Evolutionary conservation across 2,113 vertebrate genomes (phyloP).

Genomic region (Gopherus flavomarginatus): DNA sequence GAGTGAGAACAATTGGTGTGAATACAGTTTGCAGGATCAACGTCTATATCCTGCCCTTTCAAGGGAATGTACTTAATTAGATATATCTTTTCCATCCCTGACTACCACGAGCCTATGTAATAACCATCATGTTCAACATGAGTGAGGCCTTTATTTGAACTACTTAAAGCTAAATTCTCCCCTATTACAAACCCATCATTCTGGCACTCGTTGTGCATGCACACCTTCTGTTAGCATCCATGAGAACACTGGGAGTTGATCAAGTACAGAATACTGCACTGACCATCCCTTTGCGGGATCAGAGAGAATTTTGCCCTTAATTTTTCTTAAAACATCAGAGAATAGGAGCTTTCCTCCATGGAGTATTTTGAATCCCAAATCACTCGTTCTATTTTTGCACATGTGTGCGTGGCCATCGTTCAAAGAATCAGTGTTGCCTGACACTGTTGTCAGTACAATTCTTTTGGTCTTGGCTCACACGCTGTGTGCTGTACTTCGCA

Average conservation of each 20-base stretch:
- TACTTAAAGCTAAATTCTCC: background rate
- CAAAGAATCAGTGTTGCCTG: background rate
- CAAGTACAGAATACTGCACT: rapidly evolving
- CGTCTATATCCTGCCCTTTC: rapidly evolving
- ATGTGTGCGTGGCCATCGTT: background rate
- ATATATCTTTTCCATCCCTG: background rate
- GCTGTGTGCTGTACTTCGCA: background rate
- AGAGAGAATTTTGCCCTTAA: background rate
- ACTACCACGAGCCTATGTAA: rapidly evolving
- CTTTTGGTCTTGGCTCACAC: background rate
- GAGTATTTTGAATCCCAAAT: background rate
- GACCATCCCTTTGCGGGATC: rapidly evolving
- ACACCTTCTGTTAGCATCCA: background rate
- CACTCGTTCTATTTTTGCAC: background rate
- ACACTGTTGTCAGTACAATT: background rate
- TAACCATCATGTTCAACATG: background rate
- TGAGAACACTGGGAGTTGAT: background rate
- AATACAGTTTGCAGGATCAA: background rate
- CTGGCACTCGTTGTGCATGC: background rate
- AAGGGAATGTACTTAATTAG: background rate
- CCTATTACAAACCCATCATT: rapidly evolving
- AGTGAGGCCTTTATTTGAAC: background rate
- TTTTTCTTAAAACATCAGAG: background rate
- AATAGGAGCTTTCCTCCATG: background rate
- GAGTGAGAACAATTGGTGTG: conserved; percentile 6